Base-by-base conservation (phyloP, 2,113 vertebrate species). In the Lonchura striata region DNA sequence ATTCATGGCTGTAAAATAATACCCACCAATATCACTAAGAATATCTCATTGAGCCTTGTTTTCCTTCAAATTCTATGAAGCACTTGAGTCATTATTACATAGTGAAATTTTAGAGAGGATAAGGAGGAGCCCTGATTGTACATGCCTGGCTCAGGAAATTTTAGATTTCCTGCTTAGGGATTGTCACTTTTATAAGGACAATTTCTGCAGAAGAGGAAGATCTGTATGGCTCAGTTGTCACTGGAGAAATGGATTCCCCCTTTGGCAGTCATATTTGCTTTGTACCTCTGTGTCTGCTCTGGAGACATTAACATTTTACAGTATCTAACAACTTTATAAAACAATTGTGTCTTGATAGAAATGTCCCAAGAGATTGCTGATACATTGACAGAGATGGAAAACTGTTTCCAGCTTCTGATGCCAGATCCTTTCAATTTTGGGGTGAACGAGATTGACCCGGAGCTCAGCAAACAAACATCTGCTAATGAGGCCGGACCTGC, bases 351-450 rank as follows among this genome's bases (percentile, higher is more conserved):
- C 63, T 72, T 82, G 15, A 72, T 72, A 99, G 99, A 99, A 44
- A 97, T 97, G 60, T 95, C 96, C 10, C 88, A 82, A 21, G 99
- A 99, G 50, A 98, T 99, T 20, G 78, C 98, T 35, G 75, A 96
- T 28, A 97, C 98, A 0, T 81, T 99, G 92, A 99, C 96, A 1
- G 98, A 99, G 97, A 98, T 99, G 97, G 98, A 99, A 41, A 98
- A 95, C 86, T 99, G 99, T 86, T 98, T 99, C 96, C 97, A 16
- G 65, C 98, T 99, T 50, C 97, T 99, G 41, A 87, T 98, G 84
- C 98, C 98, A 3, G 94, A 98, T 92, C 98, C 97, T 10, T 97
- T 98, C 15, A 92, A 97, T 86, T 96, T 99, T 9, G 61, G 72
- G 19, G 37, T 97, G 7, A 56, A 74, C 1, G 50, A 82, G 20